A percentile compares a stretch with the other conserved stretches of the same genome.
Conservation (phyloP, 2,888 invertebrate genomes). For the Parascotia fuliginaria region DNA sequence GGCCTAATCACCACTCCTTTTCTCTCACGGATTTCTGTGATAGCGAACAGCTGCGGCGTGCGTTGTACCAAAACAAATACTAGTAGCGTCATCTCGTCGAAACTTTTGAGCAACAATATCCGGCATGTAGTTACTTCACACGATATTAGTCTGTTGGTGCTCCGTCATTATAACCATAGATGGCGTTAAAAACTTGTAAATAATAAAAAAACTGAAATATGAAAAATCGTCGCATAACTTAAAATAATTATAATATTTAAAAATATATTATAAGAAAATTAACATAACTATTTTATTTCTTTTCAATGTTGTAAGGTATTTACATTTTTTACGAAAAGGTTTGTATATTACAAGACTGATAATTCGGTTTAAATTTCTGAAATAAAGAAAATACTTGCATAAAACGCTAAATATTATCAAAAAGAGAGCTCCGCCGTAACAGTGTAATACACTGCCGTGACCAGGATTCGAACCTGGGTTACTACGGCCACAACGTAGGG, state of each 20-base stretch:
- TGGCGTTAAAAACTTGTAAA: slow-evolving; percentile 43
- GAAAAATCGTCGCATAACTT: too few relatives aligned
- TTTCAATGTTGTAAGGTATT: too few relatives aligned
- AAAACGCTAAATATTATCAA: slow-evolving; percentile 2
- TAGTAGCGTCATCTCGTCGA: slow-evolving; percentile 63
- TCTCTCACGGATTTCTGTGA: slow-evolving; percentile 84
- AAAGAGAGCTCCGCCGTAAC: slow-evolving; percentile 67
- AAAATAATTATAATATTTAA: too few relatives aligned
- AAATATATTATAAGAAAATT: too few relatives aligned
- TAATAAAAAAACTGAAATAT: too few relatives aligned
- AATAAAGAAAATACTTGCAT: too few relatives aligned
- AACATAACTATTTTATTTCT: too few relatives aligned
- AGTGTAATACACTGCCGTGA: slow-evolving; percentile 84
- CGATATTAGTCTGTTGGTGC: too few relatives aligned
- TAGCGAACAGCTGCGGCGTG: slow-evolving; percentile 85
- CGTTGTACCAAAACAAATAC: slow-evolving; percentile 82
- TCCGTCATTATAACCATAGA: slow-evolving; percentile 39
- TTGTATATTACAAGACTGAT: too few relatives aligned
- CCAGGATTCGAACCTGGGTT: slow-evolving; percentile 92
- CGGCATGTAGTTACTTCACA: not conserved
- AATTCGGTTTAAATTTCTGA: too few relatives aligned
- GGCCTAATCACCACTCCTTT: slow-evolving; percentile 85
- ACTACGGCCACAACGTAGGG: slow-evolving; percentile 91
- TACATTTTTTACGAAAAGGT: too few relatives aligned
- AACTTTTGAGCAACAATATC: not conserved